Evolutionary conservation across 2,888 invertebrate genomes (phyloP).

Genomic region (Halictus quadricinctus): DNA sequence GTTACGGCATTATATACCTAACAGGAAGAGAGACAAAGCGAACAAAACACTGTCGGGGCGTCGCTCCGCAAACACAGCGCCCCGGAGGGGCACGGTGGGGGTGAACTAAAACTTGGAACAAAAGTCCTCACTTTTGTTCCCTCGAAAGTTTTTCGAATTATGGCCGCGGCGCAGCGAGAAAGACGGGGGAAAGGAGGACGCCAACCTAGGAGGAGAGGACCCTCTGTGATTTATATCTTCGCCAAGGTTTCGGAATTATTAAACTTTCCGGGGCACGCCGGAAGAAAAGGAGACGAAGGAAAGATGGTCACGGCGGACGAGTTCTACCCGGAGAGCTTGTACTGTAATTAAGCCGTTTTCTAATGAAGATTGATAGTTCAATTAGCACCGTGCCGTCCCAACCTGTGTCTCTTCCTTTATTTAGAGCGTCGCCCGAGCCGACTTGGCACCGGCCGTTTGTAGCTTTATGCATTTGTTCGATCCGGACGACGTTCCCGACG

Average conservation of each 20-base stretch:
- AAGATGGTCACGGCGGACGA: conserved; percentile 28
- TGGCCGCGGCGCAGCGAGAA: conserved; percentile 72
- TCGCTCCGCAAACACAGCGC: conserved; percentile 77
- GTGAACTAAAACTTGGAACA: conserved; percentile 80
- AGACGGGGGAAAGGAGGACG: conserved; percentile 57
- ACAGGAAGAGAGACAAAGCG: conserved; percentile 81
- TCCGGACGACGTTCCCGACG: neutral
- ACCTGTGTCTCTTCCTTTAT: conserved; percentile 67
- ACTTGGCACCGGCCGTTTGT: conserved; percentile 1
- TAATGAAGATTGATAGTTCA: conserved; percentile 79
- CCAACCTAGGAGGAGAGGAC: conserved; percentile 43
- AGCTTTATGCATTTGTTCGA: neutral
- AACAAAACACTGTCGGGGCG: conserved; percentile 81
- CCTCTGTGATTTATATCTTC: conserved; percentile 75
- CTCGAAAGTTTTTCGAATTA: conserved; percentile 81
- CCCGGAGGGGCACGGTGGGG: conserved; percentile 17
- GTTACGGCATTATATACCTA: conserved; percentile 73
- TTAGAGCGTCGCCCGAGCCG: conserved; percentile 31
- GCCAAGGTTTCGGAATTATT: conserved; percentile 77
- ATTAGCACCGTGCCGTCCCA: conserved; percentile 72
- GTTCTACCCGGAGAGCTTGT: conserved; percentile 57
- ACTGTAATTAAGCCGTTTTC: conserved; percentile 77
- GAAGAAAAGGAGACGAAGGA: conserved; percentile 50
- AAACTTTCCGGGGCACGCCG: conserved; percentile 61
- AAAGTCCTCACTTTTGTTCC: conserved; percentile 81